Evolutionary conservation across 2,797 vertebrate genomes (phyloP).

Genomic region (Sciurus vulgaris): DNA sequence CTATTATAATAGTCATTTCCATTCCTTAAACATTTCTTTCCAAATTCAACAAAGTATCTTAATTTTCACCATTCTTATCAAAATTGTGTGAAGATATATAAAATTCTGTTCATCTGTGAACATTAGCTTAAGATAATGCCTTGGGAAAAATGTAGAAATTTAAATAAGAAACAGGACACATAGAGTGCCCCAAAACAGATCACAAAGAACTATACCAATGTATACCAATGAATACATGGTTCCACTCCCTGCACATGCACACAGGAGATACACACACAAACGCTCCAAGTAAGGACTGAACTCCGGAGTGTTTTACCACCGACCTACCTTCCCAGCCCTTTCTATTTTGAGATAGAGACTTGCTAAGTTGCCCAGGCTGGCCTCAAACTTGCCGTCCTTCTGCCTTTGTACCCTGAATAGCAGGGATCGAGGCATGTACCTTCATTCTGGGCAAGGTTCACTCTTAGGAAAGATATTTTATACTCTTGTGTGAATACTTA

Average conservation of each 20-base stretch:
- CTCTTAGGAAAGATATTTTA: constrained; percentile 13
- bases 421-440: not conserved
- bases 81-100: constrained; percentile 47
- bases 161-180: not conserved
- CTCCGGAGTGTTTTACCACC: not conserved
- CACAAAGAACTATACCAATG: not conserved
- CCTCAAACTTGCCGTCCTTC: not conserved
- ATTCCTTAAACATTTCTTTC: constrained; percentile 32
- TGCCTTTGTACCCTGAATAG: not conserved
- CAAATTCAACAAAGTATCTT: constrained; percentile 32
- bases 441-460: not conserved
- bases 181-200: not conserved
- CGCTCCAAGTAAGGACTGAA: not conserved
- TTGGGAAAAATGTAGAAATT: constrained; percentile 3
- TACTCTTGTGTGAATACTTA: not conserved
- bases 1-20: not conserved
- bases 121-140: constrained; percentile 24
- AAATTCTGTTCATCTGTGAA: not conserved
- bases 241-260: not conserved
- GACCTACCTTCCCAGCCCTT: not conserved
- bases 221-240: not conserved
- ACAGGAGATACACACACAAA: too few species aligned
- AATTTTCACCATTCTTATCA: constrained; percentile 17
- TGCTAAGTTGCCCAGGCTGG: not conserved
- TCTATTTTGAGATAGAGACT: not conserved